Conservation (phyloP, 2,113 vertebrate genomes). For the Hypocryptadius cinnamomeus region DNA sequence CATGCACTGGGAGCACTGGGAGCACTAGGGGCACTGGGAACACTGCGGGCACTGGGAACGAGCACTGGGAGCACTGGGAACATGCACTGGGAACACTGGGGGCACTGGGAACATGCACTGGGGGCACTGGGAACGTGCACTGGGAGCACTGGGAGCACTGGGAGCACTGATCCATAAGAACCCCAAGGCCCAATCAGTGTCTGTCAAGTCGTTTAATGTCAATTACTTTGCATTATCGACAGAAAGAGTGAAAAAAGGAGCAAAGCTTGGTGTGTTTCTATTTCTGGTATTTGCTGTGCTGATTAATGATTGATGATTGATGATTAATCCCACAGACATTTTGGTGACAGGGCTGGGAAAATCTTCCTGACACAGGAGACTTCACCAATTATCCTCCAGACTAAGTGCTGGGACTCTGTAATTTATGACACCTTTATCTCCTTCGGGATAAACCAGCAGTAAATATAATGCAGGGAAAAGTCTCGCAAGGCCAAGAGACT, state of each 20-base stretch:
- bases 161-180: neutral
- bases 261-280: neutral
- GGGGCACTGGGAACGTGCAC: no score
- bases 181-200: neutral
- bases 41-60: neutral
- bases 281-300: neutral
- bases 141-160: neutral
- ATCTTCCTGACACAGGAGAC: neutral
- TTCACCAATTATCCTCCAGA: neutral
- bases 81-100: neutral
- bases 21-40: no score
- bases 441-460: neutral
- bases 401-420: neutral
- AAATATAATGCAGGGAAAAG: neutral
- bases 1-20: neutral
- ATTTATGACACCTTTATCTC: conserved; percentile 37
- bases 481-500: neutral
- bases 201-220: neutral
- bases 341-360: neutral
- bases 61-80: neutral
- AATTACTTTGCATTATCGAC: neutral
- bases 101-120: neutral
- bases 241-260: neutral
- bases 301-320: neutral
- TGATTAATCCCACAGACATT: neutral